phyloP scores from a whole-genome alignment of 2,888 invertebrate genomes.

The Aphodius granarius region DNA sequence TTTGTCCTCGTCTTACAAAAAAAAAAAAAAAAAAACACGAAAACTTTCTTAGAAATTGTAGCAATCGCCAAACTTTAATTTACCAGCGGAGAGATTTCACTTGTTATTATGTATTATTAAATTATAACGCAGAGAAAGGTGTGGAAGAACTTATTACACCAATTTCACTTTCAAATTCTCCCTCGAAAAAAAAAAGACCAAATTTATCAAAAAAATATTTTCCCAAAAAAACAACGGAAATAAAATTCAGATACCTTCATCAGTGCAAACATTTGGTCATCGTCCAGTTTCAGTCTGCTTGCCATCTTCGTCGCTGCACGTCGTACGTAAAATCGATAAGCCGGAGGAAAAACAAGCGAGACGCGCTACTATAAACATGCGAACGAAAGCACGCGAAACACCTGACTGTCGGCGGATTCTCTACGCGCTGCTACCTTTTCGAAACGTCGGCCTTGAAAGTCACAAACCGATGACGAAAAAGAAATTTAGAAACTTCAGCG shows the following conservation, averaged over 20 bases:
- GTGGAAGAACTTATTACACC: not conserved
- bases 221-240: not conserved
- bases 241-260: constrained; percentile 66
- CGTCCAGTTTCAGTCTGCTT: constrained; percentile 56
- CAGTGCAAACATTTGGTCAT: constrained; percentile 73
- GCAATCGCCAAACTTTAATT: not conserved
- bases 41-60: not conserved
- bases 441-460: not conserved
- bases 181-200: not conserved
- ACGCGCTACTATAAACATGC: no score
- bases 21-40: no score
- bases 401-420: not conserved
- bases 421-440: not conserved
- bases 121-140: not conserved
- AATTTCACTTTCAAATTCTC: not conserved
- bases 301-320: constrained; percentile 16
- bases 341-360: not conserved
- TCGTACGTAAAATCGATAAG: not conserved
- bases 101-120: not conserved
- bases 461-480: not conserved
- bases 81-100: not conserved
- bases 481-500: not conserved
- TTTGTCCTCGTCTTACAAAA: not conserved
- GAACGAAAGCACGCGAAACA: not conserved
- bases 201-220: not conserved